phyloP scores from a whole-genome alignment of 2,888 invertebrate species.

The Germaria angustata region DNA sequence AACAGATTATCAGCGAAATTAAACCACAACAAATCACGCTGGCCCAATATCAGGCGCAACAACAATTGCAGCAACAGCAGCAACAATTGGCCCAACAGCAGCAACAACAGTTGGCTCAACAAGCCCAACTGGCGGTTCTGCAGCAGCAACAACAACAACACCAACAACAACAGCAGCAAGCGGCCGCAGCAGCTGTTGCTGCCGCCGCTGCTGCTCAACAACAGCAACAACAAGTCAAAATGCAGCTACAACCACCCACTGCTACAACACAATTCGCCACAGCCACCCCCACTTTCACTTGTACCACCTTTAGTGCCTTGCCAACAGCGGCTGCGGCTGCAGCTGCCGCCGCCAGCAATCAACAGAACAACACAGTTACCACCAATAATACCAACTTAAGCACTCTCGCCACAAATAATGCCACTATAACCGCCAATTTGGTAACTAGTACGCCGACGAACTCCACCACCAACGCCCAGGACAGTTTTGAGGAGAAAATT shows the following conservation, averaged over 20 bases:
- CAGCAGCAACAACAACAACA: conserved; percentile 72
- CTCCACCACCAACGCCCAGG: conserved; percentile 44
- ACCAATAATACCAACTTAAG: conserved; percentile 46
- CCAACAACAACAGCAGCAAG: conserved; percentile 71
- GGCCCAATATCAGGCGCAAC: conserved; percentile 78
- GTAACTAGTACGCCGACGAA: neutral
- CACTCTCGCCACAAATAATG: conserved; percentile 47
- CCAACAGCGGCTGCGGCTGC: conserved; percentile 68
- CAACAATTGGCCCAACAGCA: conserved; percentile 69
- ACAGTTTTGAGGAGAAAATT: conserved; percentile 75
- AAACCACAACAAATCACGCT: conserved; percentile 77
- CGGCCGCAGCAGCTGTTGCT: conserved; percentile 66
- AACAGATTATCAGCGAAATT: conserved; percentile 78
- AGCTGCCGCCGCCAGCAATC: conserved; percentile 43
- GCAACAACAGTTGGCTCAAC: conserved; percentile 67
- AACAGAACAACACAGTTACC: conserved; percentile 43
- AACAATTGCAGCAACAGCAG: conserved; percentile 73
- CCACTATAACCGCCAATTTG: conserved; percentile 46
- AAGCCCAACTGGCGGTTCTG: conserved; percentile 68
- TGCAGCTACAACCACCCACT: conserved; percentile 73
- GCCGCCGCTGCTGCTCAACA: conserved; percentile 63
- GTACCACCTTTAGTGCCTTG: conserved; percentile 74
- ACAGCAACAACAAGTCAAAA: conserved; percentile 72
- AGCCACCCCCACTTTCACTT: conserved; percentile 75
- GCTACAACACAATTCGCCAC: conserved; percentile 68